Evolutionary conservation across 2,888 invertebrate genomes (phyloP).

Genomic region (Metellina segmentata): DNA sequence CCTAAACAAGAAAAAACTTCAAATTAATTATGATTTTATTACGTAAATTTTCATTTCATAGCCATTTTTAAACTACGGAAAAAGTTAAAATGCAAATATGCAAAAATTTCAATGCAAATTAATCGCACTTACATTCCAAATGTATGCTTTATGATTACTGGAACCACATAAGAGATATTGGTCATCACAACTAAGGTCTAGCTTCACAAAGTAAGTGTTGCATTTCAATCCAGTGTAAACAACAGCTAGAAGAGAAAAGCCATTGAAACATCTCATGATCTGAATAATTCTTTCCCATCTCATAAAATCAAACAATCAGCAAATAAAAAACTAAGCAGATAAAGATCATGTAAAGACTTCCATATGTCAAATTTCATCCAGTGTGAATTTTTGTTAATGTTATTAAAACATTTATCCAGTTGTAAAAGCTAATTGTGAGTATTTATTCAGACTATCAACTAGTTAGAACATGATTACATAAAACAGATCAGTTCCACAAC

Average conservation of each 20-base stretch:
- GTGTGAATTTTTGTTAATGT: too few relatives aligned
- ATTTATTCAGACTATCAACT: too few relatives aligned
- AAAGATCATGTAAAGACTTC: too few relatives aligned
- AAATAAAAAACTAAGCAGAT: too few relatives aligned
- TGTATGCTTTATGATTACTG: slow-evolving; percentile 91
- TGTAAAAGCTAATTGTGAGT: too few relatives aligned
- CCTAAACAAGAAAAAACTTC: slow-evolving; percentile 71
- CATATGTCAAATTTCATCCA: too few relatives aligned
- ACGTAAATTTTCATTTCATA: background rate
- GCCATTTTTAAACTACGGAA: background rate
- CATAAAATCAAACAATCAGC: too few relatives aligned
- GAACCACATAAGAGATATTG: slow-evolving; percentile 93
- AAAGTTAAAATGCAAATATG: background rate
- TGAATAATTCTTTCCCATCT: too few relatives aligned
- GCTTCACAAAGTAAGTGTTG: slow-evolving; percentile 91
- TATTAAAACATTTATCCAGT: too few relatives aligned
- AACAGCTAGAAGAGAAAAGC: slow-evolving; percentile 79
- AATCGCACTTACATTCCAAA: slow-evolving; percentile 85
- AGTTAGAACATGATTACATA: too few relatives aligned
- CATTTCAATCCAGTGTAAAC: slow-evolving; percentile 87
- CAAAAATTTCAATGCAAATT: background rate
- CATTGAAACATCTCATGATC: too few relatives aligned
- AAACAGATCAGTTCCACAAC: too few relatives aligned
- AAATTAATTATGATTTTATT: background rate
- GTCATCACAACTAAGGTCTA: slow-evolving; percentile 90